These are phyloP conservation scores for Argyrosomus japonicus DNA, from an alignment of 2,113 vertebrate species.

Conservation along the genomic window DNA sequence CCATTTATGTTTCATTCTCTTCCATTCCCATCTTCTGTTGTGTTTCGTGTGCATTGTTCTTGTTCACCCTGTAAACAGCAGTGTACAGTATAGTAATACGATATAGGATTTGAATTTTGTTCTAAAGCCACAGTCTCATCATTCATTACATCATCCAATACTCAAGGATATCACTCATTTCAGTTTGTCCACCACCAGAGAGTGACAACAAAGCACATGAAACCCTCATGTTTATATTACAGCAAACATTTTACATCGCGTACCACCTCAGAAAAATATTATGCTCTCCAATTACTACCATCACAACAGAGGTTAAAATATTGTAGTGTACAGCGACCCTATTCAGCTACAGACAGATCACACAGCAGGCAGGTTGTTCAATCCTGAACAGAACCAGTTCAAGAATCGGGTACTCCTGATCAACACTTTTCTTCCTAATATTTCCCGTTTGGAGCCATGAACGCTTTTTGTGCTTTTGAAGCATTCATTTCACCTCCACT, in stretches of 20 bases:
- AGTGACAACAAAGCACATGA: slow-evolving; percentile 43
- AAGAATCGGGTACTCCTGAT: no score
- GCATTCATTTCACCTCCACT: no score
- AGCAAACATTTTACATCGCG: background rate
- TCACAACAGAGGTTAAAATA: no score
- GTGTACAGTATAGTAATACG: slow-evolving; percentile 30
- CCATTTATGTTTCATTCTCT: background rate
- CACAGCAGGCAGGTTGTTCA: no score
- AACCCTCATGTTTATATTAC: background rate
- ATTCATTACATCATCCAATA: slow-evolving; percentile 6
- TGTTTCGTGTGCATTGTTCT: slow-evolving; percentile 29
- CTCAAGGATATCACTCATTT: slow-evolving; percentile 17
- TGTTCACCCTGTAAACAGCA: slow-evolving; percentile 35
- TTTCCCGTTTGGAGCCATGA: no score
- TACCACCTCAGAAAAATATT: no score
- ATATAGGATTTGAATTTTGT: slow-evolving; percentile 34
- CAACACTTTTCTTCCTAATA: no score
- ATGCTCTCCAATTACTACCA: no score
- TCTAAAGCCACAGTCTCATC: slow-evolving; percentile 9
- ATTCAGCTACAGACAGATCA: no score
- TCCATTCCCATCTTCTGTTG: slow-evolving; percentile 2
- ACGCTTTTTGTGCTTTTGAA: no score
- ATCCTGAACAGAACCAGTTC: no score
- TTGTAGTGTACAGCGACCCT: no score
- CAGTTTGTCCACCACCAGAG: slow-evolving; percentile 67